Percentiles rank a stretch among this genome's conserved stretches.
Evolutionary conservation across 1,140 invertebrate genomes (phyloP).

Genomic region (Drosophila biarmipes): DNA sequence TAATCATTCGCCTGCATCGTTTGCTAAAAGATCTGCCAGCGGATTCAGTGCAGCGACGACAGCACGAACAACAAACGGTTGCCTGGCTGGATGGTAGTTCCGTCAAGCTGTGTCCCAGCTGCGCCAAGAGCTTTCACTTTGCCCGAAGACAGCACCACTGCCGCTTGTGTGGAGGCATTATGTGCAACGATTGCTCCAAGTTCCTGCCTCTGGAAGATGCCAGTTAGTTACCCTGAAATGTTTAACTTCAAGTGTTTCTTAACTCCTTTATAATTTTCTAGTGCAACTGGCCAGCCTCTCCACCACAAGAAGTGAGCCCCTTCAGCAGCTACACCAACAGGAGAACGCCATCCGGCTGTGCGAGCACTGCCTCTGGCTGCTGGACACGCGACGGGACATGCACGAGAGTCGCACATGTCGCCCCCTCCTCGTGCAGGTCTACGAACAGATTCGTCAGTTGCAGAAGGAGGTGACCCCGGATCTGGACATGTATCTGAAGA

Average conservation of each 20-base stretch:
- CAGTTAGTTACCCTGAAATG: constrained; percentile 86
- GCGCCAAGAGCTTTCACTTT: constrained; percentile 94
- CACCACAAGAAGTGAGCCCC: constrained; percentile 53
- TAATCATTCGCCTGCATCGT: constrained; percentile 97
- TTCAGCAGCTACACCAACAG: constrained; percentile 56
- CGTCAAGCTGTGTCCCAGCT: constrained; percentile 95
- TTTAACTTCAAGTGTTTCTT: too few species aligned
- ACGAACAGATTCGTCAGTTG: constrained; percentile 91
- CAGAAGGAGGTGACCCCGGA: constrained; percentile 91
- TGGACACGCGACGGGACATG: constrained; percentile 91
- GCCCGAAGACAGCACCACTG: constrained; percentile 97
- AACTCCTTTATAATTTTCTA: constrained; percentile 3
- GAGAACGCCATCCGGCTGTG: constrained; percentile 91
- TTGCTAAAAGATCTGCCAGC: constrained; percentile 92
- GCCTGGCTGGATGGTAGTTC: constrained; percentile 96
- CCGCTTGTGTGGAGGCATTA: constrained; percentile 96
- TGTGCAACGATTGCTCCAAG: constrained; percentile 96
- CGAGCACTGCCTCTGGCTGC: constrained; percentile 91
- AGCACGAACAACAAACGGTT: constrained; percentile 92
- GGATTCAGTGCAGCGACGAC: constrained; percentile 93
- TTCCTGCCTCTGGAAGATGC: constrained; percentile 94
- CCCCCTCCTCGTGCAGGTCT: constrained; percentile 92
- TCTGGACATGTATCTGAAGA: constrained; percentile 93
- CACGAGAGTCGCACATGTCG: constrained; percentile 92
- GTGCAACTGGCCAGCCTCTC: constrained; percentile 78